A percentile compares a stretch with the other conserved stretches of the same genome.
Conservation (phyloP, 2,113 vertebrate genomes). For the Eurystomus gularis region DNA sequence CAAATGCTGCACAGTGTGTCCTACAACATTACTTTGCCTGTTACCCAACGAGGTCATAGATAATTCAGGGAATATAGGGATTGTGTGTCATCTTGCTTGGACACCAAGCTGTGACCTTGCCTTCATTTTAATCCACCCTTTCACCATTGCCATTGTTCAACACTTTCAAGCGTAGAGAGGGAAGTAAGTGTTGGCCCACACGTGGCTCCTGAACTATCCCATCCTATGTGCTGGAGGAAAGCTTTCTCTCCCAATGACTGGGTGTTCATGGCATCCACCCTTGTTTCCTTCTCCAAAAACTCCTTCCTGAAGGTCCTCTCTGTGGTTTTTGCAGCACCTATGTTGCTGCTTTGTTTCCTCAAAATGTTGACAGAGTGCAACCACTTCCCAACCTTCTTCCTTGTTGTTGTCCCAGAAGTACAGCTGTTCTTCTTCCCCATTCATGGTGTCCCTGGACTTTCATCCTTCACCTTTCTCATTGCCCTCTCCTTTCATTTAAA, state of each 20-base stretch:
- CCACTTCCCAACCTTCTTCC: background rate
- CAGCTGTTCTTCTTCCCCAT: background rate
- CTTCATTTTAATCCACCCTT: background rate
- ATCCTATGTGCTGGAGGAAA: background rate
- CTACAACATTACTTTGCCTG: rapidly evolving
- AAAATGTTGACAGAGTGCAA: background rate
- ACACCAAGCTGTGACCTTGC: background rate
- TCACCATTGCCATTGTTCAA: background rate
- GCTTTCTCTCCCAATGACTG: background rate
- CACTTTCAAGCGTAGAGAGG: background rate
- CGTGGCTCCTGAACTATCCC: background rate
- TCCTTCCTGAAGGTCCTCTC: background rate
- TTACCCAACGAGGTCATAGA: background rate
- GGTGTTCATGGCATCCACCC: background rate
- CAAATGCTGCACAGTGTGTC: background rate
- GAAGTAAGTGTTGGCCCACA: background rate
- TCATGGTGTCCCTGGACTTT: background rate
- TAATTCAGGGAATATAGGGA: background rate
- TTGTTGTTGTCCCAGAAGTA: background rate
- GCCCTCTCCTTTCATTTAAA: background rate
- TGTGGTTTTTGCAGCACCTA: background rate
- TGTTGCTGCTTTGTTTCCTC: background rate
- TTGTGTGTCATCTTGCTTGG: background rate
- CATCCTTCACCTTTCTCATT: background rate
- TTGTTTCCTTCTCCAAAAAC: background rate